phyloP scores from a whole-genome alignment of 2,797 vertebrate genomes.

The Lepus townsendii region DNA sequence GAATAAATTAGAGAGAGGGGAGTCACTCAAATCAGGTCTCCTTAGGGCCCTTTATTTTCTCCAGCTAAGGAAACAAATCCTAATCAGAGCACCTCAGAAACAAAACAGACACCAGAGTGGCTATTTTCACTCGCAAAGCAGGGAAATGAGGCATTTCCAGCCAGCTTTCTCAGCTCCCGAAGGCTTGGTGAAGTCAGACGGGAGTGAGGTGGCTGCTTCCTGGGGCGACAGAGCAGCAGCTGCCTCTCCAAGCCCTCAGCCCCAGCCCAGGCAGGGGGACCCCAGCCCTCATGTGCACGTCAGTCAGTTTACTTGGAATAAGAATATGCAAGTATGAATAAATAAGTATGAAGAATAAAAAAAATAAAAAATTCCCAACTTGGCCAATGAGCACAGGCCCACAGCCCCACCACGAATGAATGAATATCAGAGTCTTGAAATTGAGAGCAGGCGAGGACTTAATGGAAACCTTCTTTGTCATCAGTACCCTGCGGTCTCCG shows the following conservation, averaged over 20 bases:
- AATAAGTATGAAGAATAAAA: background rate
- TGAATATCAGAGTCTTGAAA: background rate
- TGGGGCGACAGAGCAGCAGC: background rate
- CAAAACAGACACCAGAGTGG: too few species aligned
- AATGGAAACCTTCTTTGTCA: background rate
- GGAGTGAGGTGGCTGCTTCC: background rate
- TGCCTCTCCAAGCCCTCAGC: background rate
- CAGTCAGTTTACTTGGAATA: background rate
- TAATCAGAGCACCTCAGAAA: background rate
- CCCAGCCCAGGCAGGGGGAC: background rate
- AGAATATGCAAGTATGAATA: too few species aligned
- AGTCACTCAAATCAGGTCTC: background rate
- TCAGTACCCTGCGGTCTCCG: background rate
- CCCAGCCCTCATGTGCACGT: background rate
- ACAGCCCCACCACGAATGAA: background rate
- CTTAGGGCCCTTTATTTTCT: background rate
- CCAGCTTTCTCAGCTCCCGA: background rate
- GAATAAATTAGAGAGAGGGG: background rate
- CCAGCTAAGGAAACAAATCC: background rate
- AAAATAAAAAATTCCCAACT: background rate
- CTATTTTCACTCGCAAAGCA: background rate
- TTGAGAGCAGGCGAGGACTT: background rate
- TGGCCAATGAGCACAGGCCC: background rate
- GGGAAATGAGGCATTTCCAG: background rate
- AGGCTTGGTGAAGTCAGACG: background rate